Evolutionary conservation across 1,140 invertebrate genomes (phyloP).

Genomic region (Scaptomyza montana): DNA sequence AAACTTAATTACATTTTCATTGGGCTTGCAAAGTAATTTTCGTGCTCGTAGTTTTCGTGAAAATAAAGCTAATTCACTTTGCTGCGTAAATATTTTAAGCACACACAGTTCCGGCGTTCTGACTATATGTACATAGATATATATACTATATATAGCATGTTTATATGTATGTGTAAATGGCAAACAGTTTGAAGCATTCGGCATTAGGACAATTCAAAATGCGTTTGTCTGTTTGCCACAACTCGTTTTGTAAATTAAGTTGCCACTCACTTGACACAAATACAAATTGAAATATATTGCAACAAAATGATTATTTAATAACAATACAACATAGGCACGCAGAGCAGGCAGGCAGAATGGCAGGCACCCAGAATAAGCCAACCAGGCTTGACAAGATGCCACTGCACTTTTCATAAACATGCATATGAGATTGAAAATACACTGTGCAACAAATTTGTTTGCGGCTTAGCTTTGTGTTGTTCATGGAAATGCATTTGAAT

Average conservation of each 20-base stretch:
- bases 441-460: background rate
- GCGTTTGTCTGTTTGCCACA: background rate
- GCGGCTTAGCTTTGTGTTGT: too few species aligned
- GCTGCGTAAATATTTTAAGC: slow-evolving; percentile 62
- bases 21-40: slow-evolving; percentile 61
- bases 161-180: slow-evolving; percentile 2
- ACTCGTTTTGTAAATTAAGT: slow-evolving; percentile 62
- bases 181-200: background rate
- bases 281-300: slow-evolving; percentile 79
- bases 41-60: slow-evolving; percentile 10
- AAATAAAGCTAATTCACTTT: slow-evolving; percentile 62
- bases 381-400: slow-evolving; percentile 58
- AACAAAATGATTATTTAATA: slow-evolving; percentile 80
- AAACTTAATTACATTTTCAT: slow-evolving; percentile 78
- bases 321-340: slow-evolving; percentile 36
- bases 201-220: background rate
- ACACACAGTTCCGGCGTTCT: background rate
- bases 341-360: background rate
- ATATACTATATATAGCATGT: too few species aligned
- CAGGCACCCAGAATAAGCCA: slow-evolving; percentile 11
- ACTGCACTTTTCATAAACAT: slow-evolving; percentile 80
- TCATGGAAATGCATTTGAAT: too few species aligned
- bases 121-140: background rate
- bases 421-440: slow-evolving; percentile 45
- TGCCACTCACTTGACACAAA: slow-evolving; percentile 68